Percentiles rank a stretch among this genome's conserved stretches.
phyloP scores from a whole-genome alignment of 2,113 vertebrate genomes.

The Uria lomvia region DNA sequence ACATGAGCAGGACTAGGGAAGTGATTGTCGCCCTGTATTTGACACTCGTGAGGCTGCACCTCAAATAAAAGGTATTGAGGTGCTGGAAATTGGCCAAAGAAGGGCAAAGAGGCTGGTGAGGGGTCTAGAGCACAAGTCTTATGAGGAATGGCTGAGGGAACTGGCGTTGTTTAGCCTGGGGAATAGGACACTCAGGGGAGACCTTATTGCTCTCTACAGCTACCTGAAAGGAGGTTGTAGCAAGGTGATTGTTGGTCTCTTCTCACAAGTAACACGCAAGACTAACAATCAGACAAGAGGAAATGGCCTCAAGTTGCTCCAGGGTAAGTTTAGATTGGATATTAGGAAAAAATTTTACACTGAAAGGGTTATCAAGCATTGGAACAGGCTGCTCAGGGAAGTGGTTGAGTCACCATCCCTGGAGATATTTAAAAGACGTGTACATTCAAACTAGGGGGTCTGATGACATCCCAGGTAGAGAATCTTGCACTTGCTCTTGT shows the following conservation, averaged over 20 bases:
- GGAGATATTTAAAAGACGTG: background rate
- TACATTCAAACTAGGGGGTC: no score
- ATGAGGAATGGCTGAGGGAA: background rate
- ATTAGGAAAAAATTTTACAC: background rate
- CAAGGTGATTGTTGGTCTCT: background rate
- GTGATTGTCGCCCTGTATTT: background rate
- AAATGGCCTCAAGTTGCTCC: background rate
- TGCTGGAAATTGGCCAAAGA: background rate
- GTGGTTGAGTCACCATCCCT: background rate
- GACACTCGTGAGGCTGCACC: background rate
- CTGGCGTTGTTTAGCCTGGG: background rate
- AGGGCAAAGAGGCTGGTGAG: background rate
- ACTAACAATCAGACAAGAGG: background rate
- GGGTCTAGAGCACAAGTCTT: background rate
- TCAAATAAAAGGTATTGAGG: background rate
- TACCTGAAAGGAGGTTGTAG: background rate
- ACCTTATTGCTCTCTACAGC: background rate
- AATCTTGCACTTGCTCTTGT: background rate
- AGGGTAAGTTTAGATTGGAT: background rate
- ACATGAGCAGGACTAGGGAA: background rate
- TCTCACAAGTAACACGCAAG: background rate
- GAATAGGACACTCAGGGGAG: background rate
- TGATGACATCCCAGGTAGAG: background rate
- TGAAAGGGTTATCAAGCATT: background rate
- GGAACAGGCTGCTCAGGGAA: background rate